Evolutionary conservation across 2,888 invertebrate species (phyloP), one percentile per base, ranked within the genome.

Genomic region (Troglohyphantes excavatus): DNA sequence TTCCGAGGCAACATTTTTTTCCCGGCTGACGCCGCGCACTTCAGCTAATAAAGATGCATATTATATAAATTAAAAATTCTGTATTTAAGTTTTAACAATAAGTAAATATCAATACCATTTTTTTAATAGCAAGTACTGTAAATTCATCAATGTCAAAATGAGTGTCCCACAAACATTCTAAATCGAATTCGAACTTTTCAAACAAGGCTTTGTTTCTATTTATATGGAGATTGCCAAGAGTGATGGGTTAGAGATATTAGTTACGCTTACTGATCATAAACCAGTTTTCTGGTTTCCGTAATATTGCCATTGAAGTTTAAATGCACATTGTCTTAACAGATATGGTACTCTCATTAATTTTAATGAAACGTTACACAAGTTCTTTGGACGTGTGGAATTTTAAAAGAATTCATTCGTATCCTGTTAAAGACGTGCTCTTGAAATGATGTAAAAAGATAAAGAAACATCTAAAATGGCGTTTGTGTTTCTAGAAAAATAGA

Each of bases 231-330:
- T n/a, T 13, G 53, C 0, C 5, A n/a, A n/a, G n/a, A 46, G 17
- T 13, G n/a, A 53, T 53, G 63, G 63, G 21, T 78, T 78, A 19
- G 0, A 19, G 26, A 78, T 39, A 78, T 78, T 78, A 78, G 65
- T 78, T 39, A 43, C 65, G 78, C 63, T 63, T 65, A 26, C 43
- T 21, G 33, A 33, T 19, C 59, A 59, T 5, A 72, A 65, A 65
- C 65, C 59, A 26, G 53, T 53, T 53, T 53, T 53, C n/a, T 39
- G 1, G 53, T 17, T 53, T 53, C n/a, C n/a, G 17, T n/a, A n/a
- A 53, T n/a, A 9, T 5, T 53, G n/a, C 2, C n/a, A n/a, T 53
- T n/a, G 33, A 17, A 53, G 17, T n/a, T 13, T 53, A 13, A 53
- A 7, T n/a, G 17, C 17, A 53, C 53, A 17, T n/a, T 53, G n/a